These are phyloP conservation scores for Phlogophora meticulosa DNA, from an alignment of 2,888 invertebrate genomes.

Conservation along the genomic window DNA sequence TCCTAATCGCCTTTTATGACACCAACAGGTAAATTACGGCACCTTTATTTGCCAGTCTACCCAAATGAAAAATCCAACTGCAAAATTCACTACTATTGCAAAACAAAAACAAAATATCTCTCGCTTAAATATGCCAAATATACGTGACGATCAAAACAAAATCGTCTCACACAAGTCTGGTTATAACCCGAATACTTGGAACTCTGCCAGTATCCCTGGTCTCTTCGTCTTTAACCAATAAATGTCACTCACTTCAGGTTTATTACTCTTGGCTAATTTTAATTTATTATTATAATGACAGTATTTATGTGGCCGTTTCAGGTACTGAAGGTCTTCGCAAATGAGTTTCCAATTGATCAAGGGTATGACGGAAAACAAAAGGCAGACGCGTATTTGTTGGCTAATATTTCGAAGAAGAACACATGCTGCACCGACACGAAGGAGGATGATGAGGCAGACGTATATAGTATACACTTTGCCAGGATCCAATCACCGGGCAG, in stretches of 20 bases:
- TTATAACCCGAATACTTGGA: constrained; percentile 59
- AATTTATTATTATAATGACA: constrained; percentile 40
- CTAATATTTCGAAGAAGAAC: too few species aligned
- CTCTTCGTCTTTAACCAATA: constrained; percentile 47
- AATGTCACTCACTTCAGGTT: constrained; percentile 60
- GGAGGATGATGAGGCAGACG: too few species aligned
- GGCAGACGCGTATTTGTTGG: too few species aligned
- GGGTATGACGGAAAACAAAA: background rate
- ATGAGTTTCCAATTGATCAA: constrained; percentile 24
- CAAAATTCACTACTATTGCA: background rate
- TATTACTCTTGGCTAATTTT: constrained; percentile 49
- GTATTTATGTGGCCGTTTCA: constrained; percentile 41
- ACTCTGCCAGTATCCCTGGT: constrained; percentile 44
- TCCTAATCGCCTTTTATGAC: too few species aligned
- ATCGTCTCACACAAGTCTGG: constrained; percentile 57
- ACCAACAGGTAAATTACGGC: too few species aligned
- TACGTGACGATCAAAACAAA: constrained; percentile 51
- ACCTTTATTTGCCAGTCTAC: too few species aligned
- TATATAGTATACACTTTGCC: too few species aligned
- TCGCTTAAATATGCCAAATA: constrained; percentile 49
- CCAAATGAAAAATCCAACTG: background rate
- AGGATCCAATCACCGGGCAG: too few species aligned
- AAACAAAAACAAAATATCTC: constrained; percentile 41
- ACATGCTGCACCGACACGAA: too few species aligned
- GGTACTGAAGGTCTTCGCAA: constrained; percentile 30